phyloP scores from a whole-genome alignment of 37 sponge, comb jelly and placozoan genomes.

The Oscarella lobularis region DNA sequence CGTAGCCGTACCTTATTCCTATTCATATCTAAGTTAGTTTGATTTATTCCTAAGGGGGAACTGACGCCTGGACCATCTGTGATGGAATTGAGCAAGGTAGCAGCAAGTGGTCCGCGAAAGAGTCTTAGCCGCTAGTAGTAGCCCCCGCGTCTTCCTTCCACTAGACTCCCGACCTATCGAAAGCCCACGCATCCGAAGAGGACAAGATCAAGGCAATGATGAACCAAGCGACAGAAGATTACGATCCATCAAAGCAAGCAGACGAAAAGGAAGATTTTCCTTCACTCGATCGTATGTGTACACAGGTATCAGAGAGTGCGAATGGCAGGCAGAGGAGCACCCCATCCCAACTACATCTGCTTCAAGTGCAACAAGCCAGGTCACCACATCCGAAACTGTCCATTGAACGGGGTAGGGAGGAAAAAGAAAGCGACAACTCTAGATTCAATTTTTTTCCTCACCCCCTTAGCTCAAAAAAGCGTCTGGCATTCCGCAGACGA shows the following conservation, averaged over 20 bases:
- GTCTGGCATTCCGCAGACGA: neutral
- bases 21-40: no score
- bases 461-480: neutral
- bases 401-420: neutral
- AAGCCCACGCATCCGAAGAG: slow-evolving; percentile 66
- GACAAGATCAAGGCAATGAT: slow-evolving; percentile 84
- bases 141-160: no score
- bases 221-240: slow-evolving; percentile 59
- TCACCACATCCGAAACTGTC: slow-evolving; percentile 81
- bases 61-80: neutral
- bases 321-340: neutral
- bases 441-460: no score
- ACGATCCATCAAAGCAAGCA: slow-evolving; percentile 41
- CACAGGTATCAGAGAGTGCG: neutral
- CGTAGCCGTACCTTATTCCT: no score
- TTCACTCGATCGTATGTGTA: neutral
- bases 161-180: slow-evolving; percentile 60
- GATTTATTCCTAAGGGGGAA: no score
- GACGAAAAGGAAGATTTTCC: neutral
- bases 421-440: no score
- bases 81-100: neutral
- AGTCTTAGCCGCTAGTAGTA: no score
- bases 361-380: slow-evolving; percentile 70
- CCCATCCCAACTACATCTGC: slow-evolving; percentile 77
- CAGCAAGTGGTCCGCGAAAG: neutral